Base-by-base conservation (phyloP, 2,797 vertebrate species). In the Sebastes diploproa region DNA sequence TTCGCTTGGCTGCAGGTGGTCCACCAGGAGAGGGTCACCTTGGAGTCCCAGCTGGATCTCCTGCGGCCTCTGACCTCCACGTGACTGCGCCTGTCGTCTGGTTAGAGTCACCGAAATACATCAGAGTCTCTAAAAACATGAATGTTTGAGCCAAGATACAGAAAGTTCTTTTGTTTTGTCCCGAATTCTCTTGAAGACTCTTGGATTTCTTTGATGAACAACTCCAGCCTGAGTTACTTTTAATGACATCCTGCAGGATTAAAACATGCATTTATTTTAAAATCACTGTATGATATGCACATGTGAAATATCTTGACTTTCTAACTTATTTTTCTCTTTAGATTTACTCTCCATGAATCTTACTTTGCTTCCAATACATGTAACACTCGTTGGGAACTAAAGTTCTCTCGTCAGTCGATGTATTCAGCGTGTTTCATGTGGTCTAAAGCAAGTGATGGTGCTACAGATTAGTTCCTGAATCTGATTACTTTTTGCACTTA, bases 41-140 rank as follows among this genome's bases (percentile, higher is more conserved):
- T 99, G 95, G 98, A 99, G 95, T 96, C 96, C 1, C 97, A 98
- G 92, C 91, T 99, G 95, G 98, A 99, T 72, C 94, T 96, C 63
- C 95, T 98, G 46, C 97, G 98, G 61, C 98, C 98, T 6, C 90
- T 97, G 86, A 93, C 97, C 0, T 96, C 96, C 5, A 93, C 96
- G 82, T 98, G 96, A 98, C 86, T 20, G n/a, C 81, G 76, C 81
- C 76, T 1, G 34, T 11, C 6, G 77, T 52, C 66, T 8, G 20
- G 14, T 46, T 6, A 4, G 58, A 60, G 59, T 80, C 69, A 25
- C 67, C 14, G 42, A 16, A 16, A 46, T 16, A 16, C 42, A 16
- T 16, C 38, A 18, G 36, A 36, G 36, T 75, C 66, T 64, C 36
- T 29, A 30, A 55, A 62, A 72, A 67, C 64, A 52, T 34, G 18